A percentile compares a stretch with the other conserved stretches of the same genome.
Conservation (phyloP, 2,113 vertebrate species). For the Nothocercus nigrocapillus region DNA sequence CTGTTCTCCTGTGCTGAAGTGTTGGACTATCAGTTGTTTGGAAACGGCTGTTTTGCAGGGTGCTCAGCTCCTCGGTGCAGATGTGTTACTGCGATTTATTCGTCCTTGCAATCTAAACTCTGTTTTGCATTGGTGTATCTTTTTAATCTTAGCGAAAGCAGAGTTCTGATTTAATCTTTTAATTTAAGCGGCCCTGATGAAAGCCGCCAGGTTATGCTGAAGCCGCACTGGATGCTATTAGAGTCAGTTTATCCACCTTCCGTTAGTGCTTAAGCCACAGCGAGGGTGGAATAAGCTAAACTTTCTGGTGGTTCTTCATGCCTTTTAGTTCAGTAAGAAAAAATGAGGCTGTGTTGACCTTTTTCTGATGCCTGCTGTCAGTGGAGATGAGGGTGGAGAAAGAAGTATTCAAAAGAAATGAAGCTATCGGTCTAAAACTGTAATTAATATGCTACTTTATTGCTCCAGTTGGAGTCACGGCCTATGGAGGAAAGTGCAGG, state of each 20-base stretch:
- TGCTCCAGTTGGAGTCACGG: not conserved
- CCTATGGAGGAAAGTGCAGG: not conserved
- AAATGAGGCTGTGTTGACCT: conserved; percentile 48
- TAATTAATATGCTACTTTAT: not conserved
- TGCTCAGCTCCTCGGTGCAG: not conserved
- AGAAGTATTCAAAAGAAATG: not conserved
- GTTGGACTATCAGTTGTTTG: not conserved
- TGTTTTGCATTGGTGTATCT: not conserved
- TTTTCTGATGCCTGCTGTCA: not conserved
- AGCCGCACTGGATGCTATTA: not conserved
- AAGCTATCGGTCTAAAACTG: not conserved
- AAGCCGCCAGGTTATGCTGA: not conserved
- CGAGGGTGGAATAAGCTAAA: not conserved
- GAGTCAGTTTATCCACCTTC: not conserved
- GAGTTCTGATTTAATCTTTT: not conserved
- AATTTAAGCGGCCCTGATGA: not conserved
- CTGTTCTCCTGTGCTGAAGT: not conserved
- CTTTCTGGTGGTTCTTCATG: not conserved
- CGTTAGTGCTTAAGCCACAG: not conserved
- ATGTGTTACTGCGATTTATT: not conserved
- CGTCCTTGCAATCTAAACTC: not conserved
- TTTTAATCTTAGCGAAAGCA: not conserved
- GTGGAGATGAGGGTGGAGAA: conserved; percentile 14
- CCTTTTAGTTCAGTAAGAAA: not conserved
- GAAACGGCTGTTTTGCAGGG: not conserved